phyloP scores from a whole-genome alignment of 2,797 vertebrate species.

The Microctenopoma stevenorrisi region DNA sequence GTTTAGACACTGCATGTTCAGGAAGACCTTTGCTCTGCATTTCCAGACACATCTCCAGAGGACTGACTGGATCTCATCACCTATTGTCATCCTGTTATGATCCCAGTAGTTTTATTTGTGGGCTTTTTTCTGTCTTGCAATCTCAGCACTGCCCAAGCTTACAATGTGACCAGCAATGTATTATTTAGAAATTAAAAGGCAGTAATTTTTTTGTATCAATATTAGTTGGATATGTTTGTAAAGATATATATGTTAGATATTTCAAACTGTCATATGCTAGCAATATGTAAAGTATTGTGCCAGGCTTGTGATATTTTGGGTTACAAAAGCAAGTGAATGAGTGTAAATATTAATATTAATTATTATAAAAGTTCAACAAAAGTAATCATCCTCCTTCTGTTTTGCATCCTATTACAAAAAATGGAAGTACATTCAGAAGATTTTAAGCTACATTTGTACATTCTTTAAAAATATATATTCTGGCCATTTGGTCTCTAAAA shows the following conservation, averaged over 20 bases:
- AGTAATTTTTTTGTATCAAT: constrained; percentile 76
- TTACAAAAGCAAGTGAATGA: constrained; percentile 91
- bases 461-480: constrained; percentile 84
- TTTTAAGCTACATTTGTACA: constrained; percentile 85
- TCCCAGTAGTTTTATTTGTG: constrained; percentile 64
- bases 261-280: constrained; percentile 93
- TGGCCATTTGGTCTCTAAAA: constrained; percentile 86
- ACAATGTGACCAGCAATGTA: constrained; percentile 83
- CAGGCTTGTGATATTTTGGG: constrained; percentile 91
- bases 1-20: constrained; percentile 82
- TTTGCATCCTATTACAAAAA: constrained; percentile 83
- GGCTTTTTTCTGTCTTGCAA: constrained; percentile 73
- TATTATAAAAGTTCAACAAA: constrained; percentile 76
- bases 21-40: constrained; percentile 58
- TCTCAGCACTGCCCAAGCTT: constrained; percentile 79
- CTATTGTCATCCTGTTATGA: constrained; percentile 55
- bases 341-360: constrained; percentile 89
- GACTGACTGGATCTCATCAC: constrained; percentile 40
- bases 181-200: constrained; percentile 70
- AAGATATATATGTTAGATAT: constrained; percentile 91
- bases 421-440: constrained; percentile 64
- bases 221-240: constrained; percentile 90
- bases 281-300: constrained; percentile 94
- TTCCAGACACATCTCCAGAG: constrained; percentile 21
- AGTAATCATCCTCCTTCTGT: constrained; percentile 77